phyloP scores from a whole-genome alignment of 2,888 invertebrate species.

The Liodrosophila aerea region DNA sequence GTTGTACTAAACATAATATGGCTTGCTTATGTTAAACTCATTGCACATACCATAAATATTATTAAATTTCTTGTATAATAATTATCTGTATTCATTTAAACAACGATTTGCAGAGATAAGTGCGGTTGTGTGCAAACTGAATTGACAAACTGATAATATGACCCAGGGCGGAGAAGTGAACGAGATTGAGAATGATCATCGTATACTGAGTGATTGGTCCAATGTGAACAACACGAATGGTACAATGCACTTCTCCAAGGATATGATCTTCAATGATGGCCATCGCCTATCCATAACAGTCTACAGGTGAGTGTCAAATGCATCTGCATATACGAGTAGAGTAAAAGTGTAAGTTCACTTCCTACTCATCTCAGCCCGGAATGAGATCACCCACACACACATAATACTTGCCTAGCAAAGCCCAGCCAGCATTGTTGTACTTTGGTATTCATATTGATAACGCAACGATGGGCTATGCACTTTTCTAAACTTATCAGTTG shows the following conservation, averaged over 20 bases:
- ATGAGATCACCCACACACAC: conserved; percentile 50
- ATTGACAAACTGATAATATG: conserved; percentile 53
- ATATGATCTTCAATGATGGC: conserved; percentile 93
- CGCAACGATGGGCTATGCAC: conserved; percentile 17
- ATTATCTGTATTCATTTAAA: too few relatives aligned
- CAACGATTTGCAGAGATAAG: too few relatives aligned
- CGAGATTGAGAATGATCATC: conserved; percentile 81
- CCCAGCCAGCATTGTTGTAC: conserved; percentile 32
- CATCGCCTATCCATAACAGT: conserved; percentile 91
- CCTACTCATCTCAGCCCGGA: conserved; percentile 14
- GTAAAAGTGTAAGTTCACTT: conserved; percentile 12
- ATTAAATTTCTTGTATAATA: too few relatives aligned
- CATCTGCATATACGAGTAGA: too few relatives aligned
- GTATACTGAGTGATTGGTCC: conserved; percentile 80
- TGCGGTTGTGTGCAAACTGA: too few relatives aligned
- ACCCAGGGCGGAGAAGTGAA: conserved; percentile 66
- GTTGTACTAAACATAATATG: neutral
- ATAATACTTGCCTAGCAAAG: neutral
- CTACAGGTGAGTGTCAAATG: conserved; percentile 83
- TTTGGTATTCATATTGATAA: conserved; percentile 55
- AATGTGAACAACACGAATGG: conserved; percentile 79
- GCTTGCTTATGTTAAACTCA: too few relatives aligned
- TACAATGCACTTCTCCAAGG: conserved; percentile 82
- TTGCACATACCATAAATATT: too few relatives aligned
- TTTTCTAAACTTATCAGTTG: conserved; percentile 10